Conservation (phyloP, 1,140 invertebrate species). For the Neodiprion fabricii region DNA sequence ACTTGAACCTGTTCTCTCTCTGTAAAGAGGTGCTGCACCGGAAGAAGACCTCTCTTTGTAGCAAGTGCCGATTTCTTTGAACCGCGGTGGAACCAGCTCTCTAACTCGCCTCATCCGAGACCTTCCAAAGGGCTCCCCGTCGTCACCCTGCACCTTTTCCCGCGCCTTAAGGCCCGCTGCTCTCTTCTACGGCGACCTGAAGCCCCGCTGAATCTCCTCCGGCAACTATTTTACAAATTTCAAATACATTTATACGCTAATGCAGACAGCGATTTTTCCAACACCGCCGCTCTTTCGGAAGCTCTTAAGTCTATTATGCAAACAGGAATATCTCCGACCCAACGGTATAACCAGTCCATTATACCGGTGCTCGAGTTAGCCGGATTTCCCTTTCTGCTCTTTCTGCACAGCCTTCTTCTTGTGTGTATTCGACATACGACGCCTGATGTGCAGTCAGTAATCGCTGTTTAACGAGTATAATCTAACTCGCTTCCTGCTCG, state of each 20-base stretch:
- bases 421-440: background rate
- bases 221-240: background rate
- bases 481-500: background rate
- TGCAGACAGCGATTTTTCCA: background rate
- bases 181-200: background rate
- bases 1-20: background rate
- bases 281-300: background rate
- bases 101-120: background rate
- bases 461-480: background rate
- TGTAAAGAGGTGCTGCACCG: background rate
- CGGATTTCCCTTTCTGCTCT: background rate
- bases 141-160: background rate
- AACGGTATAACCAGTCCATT: background rate
- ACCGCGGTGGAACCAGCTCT: background rate
- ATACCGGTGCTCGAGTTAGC: background rate
- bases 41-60: slow-evolving; percentile 7
- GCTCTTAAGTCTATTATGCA: slow-evolving; percentile 5
- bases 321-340: background rate
- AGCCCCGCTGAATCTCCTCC: background rate
- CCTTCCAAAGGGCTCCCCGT: background rate
- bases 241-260: background rate
- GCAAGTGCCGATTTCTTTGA: slow-evolving; percentile 17
- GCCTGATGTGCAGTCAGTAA: background rate
- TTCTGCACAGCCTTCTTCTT: background rate
- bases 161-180: background rate